Percentiles rank a stretch among this genome's conserved stretches.
phyloP scores from a whole-genome alignment of 1,140 invertebrate genomes.

The Drosophila fuyamai region DNA sequence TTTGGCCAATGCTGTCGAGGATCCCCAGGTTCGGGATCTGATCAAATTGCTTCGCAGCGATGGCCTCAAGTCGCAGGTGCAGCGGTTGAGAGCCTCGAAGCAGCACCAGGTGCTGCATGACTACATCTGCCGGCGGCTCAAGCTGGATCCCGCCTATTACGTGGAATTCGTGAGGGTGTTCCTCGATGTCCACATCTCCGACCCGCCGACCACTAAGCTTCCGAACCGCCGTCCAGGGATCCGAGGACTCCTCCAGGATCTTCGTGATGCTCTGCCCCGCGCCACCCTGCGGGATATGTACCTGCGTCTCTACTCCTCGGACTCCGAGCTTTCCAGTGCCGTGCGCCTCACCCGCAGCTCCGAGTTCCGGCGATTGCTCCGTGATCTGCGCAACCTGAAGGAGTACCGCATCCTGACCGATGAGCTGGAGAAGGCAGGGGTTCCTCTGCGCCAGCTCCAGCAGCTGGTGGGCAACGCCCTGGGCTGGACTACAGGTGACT shows the following conservation, averaged over 20 bases:
- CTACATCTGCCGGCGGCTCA: slow-evolving; percentile 44
- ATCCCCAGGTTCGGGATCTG: slow-evolving; percentile 43
- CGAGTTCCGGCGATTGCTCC: slow-evolving; percentile 52
- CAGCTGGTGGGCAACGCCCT: slow-evolving; percentile 54
- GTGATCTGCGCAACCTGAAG: slow-evolving; percentile 41
- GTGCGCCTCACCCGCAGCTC: slow-evolving; percentile 56
- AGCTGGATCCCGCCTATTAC: slow-evolving; percentile 51
- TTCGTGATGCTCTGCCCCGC: slow-evolving; percentile 59
- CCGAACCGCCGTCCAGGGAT: slow-evolving; percentile 58
- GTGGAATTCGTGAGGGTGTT: slow-evolving; percentile 44
- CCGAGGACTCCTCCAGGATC: slow-evolving; percentile 53
- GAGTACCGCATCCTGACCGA: slow-evolving; percentile 44
- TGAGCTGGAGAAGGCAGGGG: slow-evolving; percentile 40
- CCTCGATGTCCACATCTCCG: slow-evolving; percentile 36
- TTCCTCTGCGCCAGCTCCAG: slow-evolving; percentile 46
- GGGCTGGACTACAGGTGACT: slow-evolving; percentile 48
- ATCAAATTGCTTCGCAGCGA: slow-evolving; percentile 43
- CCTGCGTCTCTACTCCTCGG: slow-evolving; percentile 24
- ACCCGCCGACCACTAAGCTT: slow-evolving; percentile 28
- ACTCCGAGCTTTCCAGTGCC: slow-evolving; percentile 34
- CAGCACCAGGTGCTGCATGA: slow-evolving; percentile 41
- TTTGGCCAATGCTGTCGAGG: slow-evolving; percentile 52
- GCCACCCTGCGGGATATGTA: slow-evolving; percentile 47
- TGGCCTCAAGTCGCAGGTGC: slow-evolving; percentile 27
- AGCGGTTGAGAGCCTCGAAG: slow-evolving; percentile 32